phyloP scores from a whole-genome alignment of 2,113 vertebrate genomes.

The Myanophis thanlyinensis region DNA sequence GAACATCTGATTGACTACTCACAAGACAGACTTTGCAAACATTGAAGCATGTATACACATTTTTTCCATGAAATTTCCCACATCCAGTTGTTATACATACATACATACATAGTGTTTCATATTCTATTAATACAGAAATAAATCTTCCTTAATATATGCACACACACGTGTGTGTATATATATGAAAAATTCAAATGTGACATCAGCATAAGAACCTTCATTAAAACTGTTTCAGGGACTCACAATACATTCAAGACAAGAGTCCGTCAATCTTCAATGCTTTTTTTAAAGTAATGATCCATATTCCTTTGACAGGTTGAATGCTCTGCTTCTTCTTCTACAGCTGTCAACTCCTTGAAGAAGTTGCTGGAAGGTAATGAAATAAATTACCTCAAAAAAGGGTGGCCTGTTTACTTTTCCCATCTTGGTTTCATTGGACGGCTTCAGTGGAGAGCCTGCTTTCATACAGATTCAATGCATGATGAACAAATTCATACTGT shows the following conservation, averaged over 20 bases:
- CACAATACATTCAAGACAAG: conserved; percentile 70
- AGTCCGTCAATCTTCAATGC: conserved; percentile 48
- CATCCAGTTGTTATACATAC: conserved; percentile 49
- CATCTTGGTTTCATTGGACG: conserved; percentile 75
- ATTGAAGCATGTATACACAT: conserved; percentile 76
- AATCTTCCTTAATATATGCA: conserved; percentile 59
- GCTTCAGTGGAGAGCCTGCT: conserved; percentile 81
- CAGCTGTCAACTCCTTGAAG: conserved; percentile 61
- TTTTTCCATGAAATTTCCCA: conserved; percentile 61
- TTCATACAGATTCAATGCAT: conserved; percentile 88
- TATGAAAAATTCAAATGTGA: conserved; percentile 50
- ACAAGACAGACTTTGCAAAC: conserved; percentile 83
- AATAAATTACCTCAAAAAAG: conserved; percentile 68
- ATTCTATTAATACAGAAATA: conserved; percentile 61
- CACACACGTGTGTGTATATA: neutral
- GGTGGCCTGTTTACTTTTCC: conserved; percentile 24
- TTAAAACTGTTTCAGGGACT: conserved; percentile 61
- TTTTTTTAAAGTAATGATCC: conserved; percentile 20
- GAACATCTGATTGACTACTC: conserved; percentile 76
- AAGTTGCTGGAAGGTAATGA: conserved; percentile 70
- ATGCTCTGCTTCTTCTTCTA: conserved; percentile 46
- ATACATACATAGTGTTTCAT: conserved; percentile 47
- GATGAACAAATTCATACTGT: conserved; percentile 97
- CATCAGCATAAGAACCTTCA: conserved; percentile 62
- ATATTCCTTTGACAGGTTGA: conserved; percentile 44